Conservation (phyloP, 1,140 invertebrate genomes). For the Monomorium pharaonis region DNA sequence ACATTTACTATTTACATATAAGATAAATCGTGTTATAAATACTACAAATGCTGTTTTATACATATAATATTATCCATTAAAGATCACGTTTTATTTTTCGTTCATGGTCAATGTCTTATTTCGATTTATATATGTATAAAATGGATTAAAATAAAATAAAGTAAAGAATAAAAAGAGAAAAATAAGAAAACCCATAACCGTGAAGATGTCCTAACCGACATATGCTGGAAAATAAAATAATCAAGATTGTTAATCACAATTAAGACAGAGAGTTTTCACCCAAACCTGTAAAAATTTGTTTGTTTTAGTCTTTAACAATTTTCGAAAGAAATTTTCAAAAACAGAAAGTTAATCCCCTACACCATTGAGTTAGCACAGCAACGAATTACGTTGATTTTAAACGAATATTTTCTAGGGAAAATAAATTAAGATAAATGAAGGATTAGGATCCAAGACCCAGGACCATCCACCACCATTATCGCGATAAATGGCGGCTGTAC, state of each 20-base stretch:
- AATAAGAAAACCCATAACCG: constrained; percentile 15
- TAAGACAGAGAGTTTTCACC: background rate
- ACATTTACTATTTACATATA: background rate
- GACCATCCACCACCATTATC: constrained; percentile 75
- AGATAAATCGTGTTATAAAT: background rate
- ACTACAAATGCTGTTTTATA: too few relatives aligned
- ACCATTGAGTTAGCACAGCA: constrained; percentile 46
- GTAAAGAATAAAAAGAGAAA: background rate
- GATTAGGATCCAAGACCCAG: constrained; percentile 63
- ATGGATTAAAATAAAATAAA: background rate
- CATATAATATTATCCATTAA: background rate
- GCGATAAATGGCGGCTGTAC: constrained; percentile 80
- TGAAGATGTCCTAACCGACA: background rate
- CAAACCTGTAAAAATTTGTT: background rate
- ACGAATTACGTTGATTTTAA: background rate
- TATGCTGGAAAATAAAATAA: background rate
- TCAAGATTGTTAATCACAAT: background rate
- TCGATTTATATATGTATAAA: background rate
- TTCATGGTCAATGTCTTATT: background rate
- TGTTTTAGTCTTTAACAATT: background rate
- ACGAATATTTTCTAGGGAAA: background rate
- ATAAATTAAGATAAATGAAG: background rate
- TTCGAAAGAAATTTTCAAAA: background rate
- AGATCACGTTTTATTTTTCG: background rate
- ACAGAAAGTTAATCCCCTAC: constrained; percentile 36